These are phyloP conservation scores for Crenuchus spilurus DNA, from an alignment of 2,797 vertebrate genomes.

Conservation along the genomic window DNA sequence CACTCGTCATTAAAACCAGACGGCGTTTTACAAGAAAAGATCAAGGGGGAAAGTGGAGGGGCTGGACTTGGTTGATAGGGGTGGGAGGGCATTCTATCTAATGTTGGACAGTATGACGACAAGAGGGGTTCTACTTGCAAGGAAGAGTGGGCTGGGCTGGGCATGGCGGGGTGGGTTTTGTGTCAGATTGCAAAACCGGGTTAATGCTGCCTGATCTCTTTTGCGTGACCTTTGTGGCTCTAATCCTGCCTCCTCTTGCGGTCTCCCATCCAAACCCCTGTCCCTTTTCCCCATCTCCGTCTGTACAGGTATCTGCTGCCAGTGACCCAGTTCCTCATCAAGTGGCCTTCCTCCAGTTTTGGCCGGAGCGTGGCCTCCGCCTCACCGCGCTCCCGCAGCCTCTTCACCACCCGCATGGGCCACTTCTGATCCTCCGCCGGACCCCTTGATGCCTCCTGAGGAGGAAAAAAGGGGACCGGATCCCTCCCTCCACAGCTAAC, in stretches of 20 bases:
- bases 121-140: constrained; percentile 22
- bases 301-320: constrained; percentile 93
- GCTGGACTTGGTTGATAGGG: constrained; percentile 9
- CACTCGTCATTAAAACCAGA: constrained; percentile 54
- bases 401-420: constrained; percentile 87
- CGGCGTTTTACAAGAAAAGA: constrained; percentile 35
- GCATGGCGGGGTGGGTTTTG: constrained; percentile 5
- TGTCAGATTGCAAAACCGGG: constrained; percentile 56
- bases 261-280: constrained; percentile 66
- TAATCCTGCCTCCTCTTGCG: constrained; percentile 72
- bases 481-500: background rate
- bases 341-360: constrained; percentile 87
- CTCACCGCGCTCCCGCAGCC: constrained; percentile 79
- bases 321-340: constrained; percentile 93
- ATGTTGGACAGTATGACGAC: constrained; percentile 57
- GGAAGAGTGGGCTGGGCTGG: background rate
- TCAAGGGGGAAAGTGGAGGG: constrained; percentile 27
- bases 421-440: constrained; percentile 80
- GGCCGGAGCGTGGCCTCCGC: constrained; percentile 84
- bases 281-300: constrained; percentile 62
- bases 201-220: constrained; percentile 71
- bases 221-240: constrained; percentile 74
- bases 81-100: constrained; percentile 5
- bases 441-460: constrained; percentile 24
- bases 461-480: constrained; percentile 27